Evolutionary conservation across 2,888 invertebrate species (phyloP).

Genomic region (Leptinotarsa tumamoca): DNA sequence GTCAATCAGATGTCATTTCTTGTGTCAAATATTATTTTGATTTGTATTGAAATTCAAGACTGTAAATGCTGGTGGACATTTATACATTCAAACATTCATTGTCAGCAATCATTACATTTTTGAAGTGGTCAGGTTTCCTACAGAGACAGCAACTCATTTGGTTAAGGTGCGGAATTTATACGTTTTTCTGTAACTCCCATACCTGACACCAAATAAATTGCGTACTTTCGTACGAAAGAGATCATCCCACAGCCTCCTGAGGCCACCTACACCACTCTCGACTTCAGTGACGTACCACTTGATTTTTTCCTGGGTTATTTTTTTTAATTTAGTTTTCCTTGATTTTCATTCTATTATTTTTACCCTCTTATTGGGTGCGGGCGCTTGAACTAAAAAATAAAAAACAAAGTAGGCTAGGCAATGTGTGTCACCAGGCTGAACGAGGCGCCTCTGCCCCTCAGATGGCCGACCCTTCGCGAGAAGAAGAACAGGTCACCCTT

Average conservation of each 20-base stretch:
- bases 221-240: neutral
- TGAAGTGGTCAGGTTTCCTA: too few relatives aligned
- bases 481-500: conserved; percentile 95
- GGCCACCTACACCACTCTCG: neutral
- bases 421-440: conserved; percentile 81
- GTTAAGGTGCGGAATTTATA: too few relatives aligned
- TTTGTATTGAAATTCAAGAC: too few relatives aligned
- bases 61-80: too few relatives aligned
- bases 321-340: conserved; percentile 31
- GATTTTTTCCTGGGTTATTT: conserved; percentile 21
- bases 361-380: conserved; percentile 28
- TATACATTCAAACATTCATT: too few relatives aligned
- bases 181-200: too few relatives aligned
- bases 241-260: too few relatives aligned
- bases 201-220: too few relatives aligned
- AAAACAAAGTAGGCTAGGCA: conserved; percentile 58
- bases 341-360: conserved; percentile 28
- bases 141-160: too few relatives aligned
- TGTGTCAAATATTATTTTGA: too few relatives aligned
- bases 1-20: too few relatives aligned
- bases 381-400: conserved; percentile 13
- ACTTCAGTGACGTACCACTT: neutral
- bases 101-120: too few relatives aligned
- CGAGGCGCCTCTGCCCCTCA: conserved; percentile 73
- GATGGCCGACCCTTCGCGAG: conserved; percentile 97